Conservation (phyloP, 2,797 vertebrate species). For the Sciurus carolinensis region DNA sequence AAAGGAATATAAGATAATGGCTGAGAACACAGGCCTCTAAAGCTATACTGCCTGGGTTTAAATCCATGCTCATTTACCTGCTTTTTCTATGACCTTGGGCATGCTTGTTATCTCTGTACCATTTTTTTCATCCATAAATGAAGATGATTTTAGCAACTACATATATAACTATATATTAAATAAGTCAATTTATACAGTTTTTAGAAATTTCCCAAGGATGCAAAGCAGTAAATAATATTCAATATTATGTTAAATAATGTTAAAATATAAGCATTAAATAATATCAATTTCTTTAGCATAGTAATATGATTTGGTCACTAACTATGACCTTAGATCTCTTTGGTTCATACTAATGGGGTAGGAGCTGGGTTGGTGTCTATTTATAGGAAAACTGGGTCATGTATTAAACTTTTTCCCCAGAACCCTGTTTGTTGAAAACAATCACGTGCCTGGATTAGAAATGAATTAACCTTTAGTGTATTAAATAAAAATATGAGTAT, state of each 20-base stretch:
- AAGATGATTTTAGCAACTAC: slow-evolving; percentile 14
- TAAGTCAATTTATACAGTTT: background rate
- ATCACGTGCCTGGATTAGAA: background rate
- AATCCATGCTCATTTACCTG: background rate
- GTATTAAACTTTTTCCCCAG: background rate
- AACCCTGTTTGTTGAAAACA: background rate
- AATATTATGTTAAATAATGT: background rate
- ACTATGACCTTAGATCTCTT: background rate
- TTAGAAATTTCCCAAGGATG: background rate
- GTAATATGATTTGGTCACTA: background rate
- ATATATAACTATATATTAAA: background rate
- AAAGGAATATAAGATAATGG: background rate
- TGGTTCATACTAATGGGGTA: background rate
- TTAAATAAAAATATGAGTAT: background rate
- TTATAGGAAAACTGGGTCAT: background rate
- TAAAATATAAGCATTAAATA: background rate
- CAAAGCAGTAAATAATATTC: background rate
- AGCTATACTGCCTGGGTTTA: background rate
- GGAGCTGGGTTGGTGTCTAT: background rate
- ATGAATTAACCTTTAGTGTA: background rate
- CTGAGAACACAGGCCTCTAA: background rate
- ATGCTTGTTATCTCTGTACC: background rate
- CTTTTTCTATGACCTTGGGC: background rate
- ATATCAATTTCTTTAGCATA: background rate
- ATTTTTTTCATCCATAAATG: background rate